A percentile compares a stretch with the other conserved stretches of the same genome.
Conservation (phyloP, 2,113 vertebrate species). For the Madoqua kirkii region DNA sequence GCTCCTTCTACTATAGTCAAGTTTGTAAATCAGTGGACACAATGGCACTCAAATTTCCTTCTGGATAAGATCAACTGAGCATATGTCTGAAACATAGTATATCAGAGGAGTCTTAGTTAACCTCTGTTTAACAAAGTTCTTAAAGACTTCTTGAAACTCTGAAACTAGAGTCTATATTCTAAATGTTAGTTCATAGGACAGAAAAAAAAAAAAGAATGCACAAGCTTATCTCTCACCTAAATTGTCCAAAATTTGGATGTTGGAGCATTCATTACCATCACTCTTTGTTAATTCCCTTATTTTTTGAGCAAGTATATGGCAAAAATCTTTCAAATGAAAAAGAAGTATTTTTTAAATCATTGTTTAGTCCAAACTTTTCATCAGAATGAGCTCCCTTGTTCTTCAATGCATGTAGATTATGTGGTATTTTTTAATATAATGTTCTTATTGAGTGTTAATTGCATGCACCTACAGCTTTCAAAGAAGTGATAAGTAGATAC, state of each 20-base stretch:
- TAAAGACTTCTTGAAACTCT: not conserved
- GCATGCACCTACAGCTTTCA: slow-evolving; percentile 67
- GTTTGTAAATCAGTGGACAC: not conserved
- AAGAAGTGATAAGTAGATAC: slow-evolving; percentile 74
- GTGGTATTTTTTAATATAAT: slow-evolving; percentile 69
- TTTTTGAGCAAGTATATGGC: not conserved
- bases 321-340: not conserved
- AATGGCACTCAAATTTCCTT: not conserved
- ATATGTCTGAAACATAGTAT: not conserved
- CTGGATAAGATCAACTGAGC: not conserved
- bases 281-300: not conserved
- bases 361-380: slow-evolving; percentile 10
- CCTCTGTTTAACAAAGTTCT: not conserved
- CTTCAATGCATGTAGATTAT: slow-evolving; percentile 47
- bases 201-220: not conserved
- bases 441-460: slow-evolving; percentile 75
- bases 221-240: not conserved
- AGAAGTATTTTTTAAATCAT: not conserved
- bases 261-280: not conserved
- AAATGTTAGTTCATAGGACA: not conserved
- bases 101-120: not conserved
- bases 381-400: slow-evolving; percentile 59
- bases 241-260: not conserved
- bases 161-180: not conserved
- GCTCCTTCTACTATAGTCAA: not conserved